phyloP scores from a whole-genome alignment of 2,888 invertebrate genomes.

The Spodoptera littoralis region DNA sequence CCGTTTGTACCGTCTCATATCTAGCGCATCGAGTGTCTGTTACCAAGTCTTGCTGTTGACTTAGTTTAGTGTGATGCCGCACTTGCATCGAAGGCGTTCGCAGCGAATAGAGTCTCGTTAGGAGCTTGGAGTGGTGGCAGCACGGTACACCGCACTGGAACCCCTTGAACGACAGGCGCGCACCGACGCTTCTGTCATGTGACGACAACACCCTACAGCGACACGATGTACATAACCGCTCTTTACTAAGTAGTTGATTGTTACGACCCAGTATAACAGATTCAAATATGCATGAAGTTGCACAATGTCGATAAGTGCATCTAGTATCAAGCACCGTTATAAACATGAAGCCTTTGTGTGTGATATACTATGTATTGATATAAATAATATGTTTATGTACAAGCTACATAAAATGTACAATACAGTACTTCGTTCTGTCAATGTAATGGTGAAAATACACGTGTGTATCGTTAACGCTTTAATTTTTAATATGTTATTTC shows the following conservation, averaged over 20 bases:
- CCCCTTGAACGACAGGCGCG: slow-evolving; percentile 86
- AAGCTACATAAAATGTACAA: slow-evolving; percentile 59
- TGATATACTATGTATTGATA: slow-evolving; percentile 62
- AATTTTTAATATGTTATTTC: slow-evolving; percentile 60
- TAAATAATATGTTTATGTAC: slow-evolving; percentile 56
- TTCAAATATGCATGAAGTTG: slow-evolving; percentile 82
- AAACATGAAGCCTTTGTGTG: slow-evolving; percentile 74
- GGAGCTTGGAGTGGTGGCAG: slow-evolving; percentile 83
- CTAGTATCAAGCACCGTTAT: slow-evolving; percentile 77
- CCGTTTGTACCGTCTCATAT: slow-evolving; percentile 84
- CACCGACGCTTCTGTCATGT: slow-evolving; percentile 82
- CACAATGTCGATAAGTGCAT: slow-evolving; percentile 82
- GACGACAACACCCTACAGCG: slow-evolving; percentile 73
- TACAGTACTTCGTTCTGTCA: slow-evolving; percentile 57
- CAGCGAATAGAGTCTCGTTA: slow-evolving; percentile 77
- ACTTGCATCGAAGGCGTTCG: slow-evolving; percentile 79
- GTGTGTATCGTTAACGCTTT: slow-evolving; percentile 67
- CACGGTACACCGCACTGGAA: slow-evolving; percentile 81
- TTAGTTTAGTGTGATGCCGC: slow-evolving; percentile 87
- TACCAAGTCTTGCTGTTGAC: slow-evolving; percentile 84
- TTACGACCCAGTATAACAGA: slow-evolving; percentile 72
- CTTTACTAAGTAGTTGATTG: slow-evolving; percentile 79
- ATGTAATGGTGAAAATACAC: slow-evolving; percentile 66
- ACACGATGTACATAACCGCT: slow-evolving; percentile 85
- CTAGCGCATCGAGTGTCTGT: slow-evolving; percentile 85